Base-by-base conservation (phyloP, 1,140 invertebrate genomes). In the Sogatella furcifera region DNA sequence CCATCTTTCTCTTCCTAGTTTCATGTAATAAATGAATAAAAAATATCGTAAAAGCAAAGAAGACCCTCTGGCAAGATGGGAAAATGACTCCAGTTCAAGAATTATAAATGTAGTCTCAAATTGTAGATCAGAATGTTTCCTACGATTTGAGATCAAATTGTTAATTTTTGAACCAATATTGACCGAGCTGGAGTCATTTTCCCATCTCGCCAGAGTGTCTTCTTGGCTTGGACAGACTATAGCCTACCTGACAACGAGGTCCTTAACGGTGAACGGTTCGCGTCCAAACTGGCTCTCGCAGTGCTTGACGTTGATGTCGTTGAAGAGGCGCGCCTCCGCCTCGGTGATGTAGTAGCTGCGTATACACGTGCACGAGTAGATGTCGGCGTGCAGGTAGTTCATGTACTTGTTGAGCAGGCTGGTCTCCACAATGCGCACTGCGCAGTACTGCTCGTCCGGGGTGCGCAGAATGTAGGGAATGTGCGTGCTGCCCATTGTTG, bases 291-390 rank as follows among this genome's bases (percentile, higher is more conserved):
- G 85, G 64, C 79, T 84, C 67, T 95, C 92, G 78, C 92, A 95
- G 70, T 97, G 95, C 72, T 86, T 88, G 31, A 82, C 77, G 76
- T 97, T 98, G 62, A 97, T 95, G 73, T 97, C 93, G 71, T 93
- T 95, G 22, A 97, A 80, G 14, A 97, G 77, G 62, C 89, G 85
- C 52, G 90, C 86, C 76, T 97, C 94, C 3, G 85, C 82, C 63
- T 92, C 88, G 6, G 92, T 96, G 59, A 96, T 93, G 71, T 90
- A 96, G 72, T 94, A 94, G 76, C 91, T 94, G 60, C 89, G 82
- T 56, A 97, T 91, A 71, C 88, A 90, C 1, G 90, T 92, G 72
- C 90, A 94, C 58, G 77, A 81, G 72, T 90, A 90, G 64, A 93
- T 86, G 68, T 92, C 89, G 53, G 86, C 83, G 72, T 90, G 86